Conservation (phyloP, 1,140 invertebrate species). For the Drosophila leontia region DNA sequence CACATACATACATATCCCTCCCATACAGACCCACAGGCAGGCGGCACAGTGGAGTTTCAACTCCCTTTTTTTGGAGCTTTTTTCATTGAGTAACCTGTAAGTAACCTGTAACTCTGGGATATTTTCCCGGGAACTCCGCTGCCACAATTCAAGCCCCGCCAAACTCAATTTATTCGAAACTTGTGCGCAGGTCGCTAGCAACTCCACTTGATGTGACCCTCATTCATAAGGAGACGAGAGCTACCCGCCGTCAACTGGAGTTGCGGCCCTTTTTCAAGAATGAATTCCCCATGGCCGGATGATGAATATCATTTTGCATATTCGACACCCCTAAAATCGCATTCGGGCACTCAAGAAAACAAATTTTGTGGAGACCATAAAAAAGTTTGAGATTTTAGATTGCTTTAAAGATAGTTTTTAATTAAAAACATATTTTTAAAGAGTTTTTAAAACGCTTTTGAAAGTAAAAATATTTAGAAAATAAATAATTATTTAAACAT, state of each 20-base stretch:
- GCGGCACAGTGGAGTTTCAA: constrained; percentile 34
- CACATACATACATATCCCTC: not conserved
- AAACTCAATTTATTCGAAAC: constrained; percentile 42
- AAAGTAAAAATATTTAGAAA: too few species aligned
- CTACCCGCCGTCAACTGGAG: constrained; percentile 19
- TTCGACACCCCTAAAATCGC: constrained; percentile 45
- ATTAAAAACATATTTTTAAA: too few species aligned
- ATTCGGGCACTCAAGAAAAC: constrained; percentile 5
- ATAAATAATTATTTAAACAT: too few species aligned
- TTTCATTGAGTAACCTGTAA: constrained; percentile 69
- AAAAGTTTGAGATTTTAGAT: not conserved
- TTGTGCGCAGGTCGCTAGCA: constrained; percentile 72
- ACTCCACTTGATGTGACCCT: constrained; percentile 32
- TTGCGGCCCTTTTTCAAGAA: constrained; percentile 59
- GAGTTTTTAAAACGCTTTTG: too few species aligned
- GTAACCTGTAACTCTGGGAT: constrained; percentile 35
- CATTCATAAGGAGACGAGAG: constrained; percentile 38
- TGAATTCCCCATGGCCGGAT: constrained; percentile 57
- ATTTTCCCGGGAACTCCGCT: constrained; percentile 33
- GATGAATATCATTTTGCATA: constrained; percentile 37
- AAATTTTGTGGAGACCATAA: not conserved
- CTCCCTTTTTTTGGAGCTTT: constrained; percentile 61
- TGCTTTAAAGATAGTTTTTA: too few species aligned
- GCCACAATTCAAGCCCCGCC: constrained; percentile 43
- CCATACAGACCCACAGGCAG: constrained; percentile 1